Percentiles rank a stretch among this genome's conserved stretches.
Evolutionary conservation across 1,140 invertebrate species (phyloP).

Genomic region (Formica exsecta): DNA sequence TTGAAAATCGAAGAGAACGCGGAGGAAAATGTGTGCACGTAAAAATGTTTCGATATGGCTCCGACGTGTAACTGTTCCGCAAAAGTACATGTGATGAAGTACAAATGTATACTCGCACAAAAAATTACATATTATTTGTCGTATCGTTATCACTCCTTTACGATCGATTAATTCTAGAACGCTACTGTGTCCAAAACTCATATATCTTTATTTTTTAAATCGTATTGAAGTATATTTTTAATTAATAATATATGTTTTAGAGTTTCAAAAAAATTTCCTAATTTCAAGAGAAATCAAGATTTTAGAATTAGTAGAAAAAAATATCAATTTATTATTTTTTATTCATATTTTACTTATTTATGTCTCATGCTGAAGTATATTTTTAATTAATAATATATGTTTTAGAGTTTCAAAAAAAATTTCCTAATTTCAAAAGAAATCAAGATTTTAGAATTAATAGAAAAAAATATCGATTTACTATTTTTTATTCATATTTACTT

Average conservation of each 20-base stretch:
- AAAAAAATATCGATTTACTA: neutral
- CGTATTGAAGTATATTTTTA: conserved; percentile 4
- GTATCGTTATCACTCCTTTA: conserved; percentile 32
- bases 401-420: neutral
- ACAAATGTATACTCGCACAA: conserved; percentile 31
- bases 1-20: conserved; percentile 66
- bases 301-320: neutral
- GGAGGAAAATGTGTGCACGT: conserved; percentile 65
- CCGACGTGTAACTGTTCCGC: conserved; percentile 59
- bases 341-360: neutral
- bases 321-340: too few relatives aligned
- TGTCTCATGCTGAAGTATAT: neutral
- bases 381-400: conserved; percentile 13
- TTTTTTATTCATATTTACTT: neutral
- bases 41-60: conserved; percentile 67
- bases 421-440: neutral
- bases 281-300: neutral
- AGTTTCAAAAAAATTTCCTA: neutral
- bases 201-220: neutral
- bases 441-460: neutral
- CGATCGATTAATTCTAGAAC: conserved; percentile 38
- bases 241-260: neutral
- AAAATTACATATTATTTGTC: conserved; percentile 56
- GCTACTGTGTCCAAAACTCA: neutral
- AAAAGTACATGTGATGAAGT: conserved; percentile 54